Conservation (phyloP, 2,888 invertebrate genomes). For the Dorcus parallelipipedus region DNA sequence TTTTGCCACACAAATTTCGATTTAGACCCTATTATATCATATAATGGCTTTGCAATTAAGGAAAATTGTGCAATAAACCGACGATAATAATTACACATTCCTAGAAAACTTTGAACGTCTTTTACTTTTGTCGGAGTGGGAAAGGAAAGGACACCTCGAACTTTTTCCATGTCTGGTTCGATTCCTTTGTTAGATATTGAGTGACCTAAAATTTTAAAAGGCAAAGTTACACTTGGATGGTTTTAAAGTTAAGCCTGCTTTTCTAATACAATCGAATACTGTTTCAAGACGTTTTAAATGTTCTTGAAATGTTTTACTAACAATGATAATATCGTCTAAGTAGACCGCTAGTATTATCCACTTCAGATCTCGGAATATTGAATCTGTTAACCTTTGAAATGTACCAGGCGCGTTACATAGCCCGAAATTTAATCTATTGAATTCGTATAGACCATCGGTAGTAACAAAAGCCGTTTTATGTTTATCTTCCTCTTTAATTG, state of each 20-base stretch:
- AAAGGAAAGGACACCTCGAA: conserved; percentile 19
- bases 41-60: conserved; percentile 14
- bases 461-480: not conserved
- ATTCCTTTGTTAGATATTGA: conserved; percentile 23
- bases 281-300: conserved; percentile 25
- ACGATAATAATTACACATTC: conserved; percentile 17
- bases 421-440: conserved; percentile 25
- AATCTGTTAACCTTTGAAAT: conserved; percentile 28
- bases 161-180: conserved; percentile 25
- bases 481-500: not conserved
- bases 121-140: conserved; percentile 19
- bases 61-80: conserved; percentile 19
- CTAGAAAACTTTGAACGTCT: conserved; percentile 17
- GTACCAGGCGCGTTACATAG: conserved; percentile 27
- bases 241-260: conserved; percentile 21
- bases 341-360: conserved; percentile 24
- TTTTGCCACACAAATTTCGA: conserved; percentile 9
- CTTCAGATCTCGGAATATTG: conserved; percentile 19
- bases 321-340: conserved; percentile 31
- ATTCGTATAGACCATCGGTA: not conserved
- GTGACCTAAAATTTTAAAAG: conserved; percentile 15
- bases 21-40: conserved; percentile 9
- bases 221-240: conserved; percentile 23
- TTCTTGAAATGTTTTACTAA: conserved; percentile 22
- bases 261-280: conserved; percentile 17